phyloP scores from a whole-genome alignment of 2,113 vertebrate species.

The Ploceus nigricollis region DNA sequence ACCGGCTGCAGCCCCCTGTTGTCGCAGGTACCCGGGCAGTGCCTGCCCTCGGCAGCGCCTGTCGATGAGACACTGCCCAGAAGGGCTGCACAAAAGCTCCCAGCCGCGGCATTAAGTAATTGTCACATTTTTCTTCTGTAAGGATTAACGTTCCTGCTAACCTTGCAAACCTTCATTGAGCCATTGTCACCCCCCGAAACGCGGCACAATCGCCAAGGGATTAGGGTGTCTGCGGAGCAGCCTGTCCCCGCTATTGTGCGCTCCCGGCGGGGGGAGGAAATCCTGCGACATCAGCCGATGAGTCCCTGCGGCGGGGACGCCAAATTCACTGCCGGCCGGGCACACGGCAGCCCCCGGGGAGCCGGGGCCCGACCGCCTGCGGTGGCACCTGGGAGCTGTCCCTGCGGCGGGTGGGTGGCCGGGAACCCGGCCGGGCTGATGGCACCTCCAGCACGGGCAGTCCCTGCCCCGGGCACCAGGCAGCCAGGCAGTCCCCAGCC shows the following conservation, averaged over 20 bases:
- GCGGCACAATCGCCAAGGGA: conserved; percentile 67
- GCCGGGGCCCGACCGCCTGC: rapidly evolving
- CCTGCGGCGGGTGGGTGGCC: neutral
- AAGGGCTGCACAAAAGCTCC: conserved; percentile 28
- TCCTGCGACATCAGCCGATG: conserved; percentile 59
- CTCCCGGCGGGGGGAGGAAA: conserved; percentile 49
- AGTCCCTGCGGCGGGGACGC: neutral
- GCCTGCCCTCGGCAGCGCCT: neutral
- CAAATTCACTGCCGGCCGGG: neutral
- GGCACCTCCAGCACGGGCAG: neutral
- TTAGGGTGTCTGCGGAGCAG: conserved; percentile 75
- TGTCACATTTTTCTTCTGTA: conserved; percentile 63
- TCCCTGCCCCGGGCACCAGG: neutral
- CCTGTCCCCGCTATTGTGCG: conserved; percentile 68
- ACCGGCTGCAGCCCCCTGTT: neutral
- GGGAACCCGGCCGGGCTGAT: neutral
- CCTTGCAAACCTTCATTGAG: conserved; percentile 69
- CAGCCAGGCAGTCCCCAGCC: neutral
- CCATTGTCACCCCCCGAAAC: conserved; percentile 61
- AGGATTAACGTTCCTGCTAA: conserved; percentile 74
- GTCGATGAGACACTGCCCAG: neutral
- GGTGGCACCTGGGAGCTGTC: neutral
- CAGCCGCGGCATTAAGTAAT: conserved; percentile 56
- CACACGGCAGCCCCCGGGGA: neutral
- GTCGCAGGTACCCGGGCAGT: neutral